Percentiles rank a stretch among this genome's conserved stretches.
Conservation (phyloP, 2,888 invertebrate genomes). For the Ennomos quercinarius region DNA sequence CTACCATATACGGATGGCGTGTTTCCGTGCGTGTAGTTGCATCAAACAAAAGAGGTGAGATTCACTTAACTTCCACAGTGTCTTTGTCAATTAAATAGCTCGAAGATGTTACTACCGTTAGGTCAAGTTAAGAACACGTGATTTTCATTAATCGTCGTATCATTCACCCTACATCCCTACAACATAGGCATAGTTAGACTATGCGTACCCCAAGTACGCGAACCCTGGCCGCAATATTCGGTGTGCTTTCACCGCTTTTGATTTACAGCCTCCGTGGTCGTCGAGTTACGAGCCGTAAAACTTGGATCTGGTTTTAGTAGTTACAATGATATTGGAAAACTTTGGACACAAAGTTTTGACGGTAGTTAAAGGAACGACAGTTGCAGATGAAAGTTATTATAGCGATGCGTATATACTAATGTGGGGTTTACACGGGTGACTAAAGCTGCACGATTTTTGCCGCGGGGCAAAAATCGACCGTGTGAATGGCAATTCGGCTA, state of each 20-base stretch:
- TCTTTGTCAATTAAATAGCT: no score
- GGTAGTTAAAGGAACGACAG: not conserved
- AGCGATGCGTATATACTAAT: no score
- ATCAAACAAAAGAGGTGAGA: no score
- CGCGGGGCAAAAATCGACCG: constrained; percentile 48
- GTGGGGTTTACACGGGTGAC: constrained; percentile 50
- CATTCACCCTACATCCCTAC: no score
- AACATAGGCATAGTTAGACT: no score
- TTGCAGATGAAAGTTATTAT: no score
- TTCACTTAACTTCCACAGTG: no score
- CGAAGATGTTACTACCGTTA: no score
- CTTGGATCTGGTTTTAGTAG: constrained; percentile 8
- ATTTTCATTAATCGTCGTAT: not conserved
- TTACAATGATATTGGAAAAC: constrained; percentile 15
- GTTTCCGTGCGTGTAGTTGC: no score
- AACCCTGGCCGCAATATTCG: constrained; percentile 51
- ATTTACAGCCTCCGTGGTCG: constrained; percentile 46
- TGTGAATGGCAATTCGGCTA: constrained; percentile 54
- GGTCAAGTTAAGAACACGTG: not conserved
- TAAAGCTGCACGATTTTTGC: constrained; percentile 53
- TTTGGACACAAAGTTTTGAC: constrained; percentile 1
- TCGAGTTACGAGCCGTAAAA: constrained; percentile 17
- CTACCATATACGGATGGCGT: no score
- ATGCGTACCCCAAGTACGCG: not conserved
- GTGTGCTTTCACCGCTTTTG: constrained; percentile 48